Conservation (phyloP, 2,888 invertebrate genomes). For the Chloromyia formosa region DNA sequence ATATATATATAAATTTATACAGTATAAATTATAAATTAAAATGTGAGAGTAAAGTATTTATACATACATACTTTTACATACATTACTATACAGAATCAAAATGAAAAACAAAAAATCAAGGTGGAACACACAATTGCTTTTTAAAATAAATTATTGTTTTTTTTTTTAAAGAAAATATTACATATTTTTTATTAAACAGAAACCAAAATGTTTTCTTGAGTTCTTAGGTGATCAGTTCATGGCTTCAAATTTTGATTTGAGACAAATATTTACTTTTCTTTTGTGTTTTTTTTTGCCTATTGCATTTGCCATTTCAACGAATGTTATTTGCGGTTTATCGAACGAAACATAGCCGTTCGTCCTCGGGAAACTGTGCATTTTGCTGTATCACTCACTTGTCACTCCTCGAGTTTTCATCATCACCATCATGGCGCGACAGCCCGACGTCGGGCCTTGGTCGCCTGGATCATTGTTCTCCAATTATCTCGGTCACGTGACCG, state of each 20-base stretch:
- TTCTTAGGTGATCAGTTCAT: background rate
- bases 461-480: too few relatives aligned
- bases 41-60: slow-evolving; percentile 5
- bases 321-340: too few relatives aligned
- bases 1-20: slow-evolving; percentile 23
- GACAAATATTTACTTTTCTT: too few relatives aligned
- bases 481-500: too few relatives aligned
- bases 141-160: slow-evolving; percentile 33
- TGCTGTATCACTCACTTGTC: too few relatives aligned
- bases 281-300: too few relatives aligned
- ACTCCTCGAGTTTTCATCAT: too few relatives aligned
- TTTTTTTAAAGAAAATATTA: slow-evolving; percentile 11
- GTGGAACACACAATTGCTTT: slow-evolving; percentile 4
- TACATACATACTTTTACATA: background rate
- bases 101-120: slow-evolving; percentile 14
- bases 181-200: background rate
- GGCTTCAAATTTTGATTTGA: background rate
- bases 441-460: too few relatives aligned
- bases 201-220: background rate
- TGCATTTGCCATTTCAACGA: too few relatives aligned
- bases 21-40: slow-evolving; percentile 21
- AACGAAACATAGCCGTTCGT: too few relatives aligned
- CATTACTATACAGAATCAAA: background rate
- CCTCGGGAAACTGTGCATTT: too few relatives aligned
- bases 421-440: too few relatives aligned